Conservation (phyloP, 2,888 invertebrate species). For the Furcula furcula region DNA sequence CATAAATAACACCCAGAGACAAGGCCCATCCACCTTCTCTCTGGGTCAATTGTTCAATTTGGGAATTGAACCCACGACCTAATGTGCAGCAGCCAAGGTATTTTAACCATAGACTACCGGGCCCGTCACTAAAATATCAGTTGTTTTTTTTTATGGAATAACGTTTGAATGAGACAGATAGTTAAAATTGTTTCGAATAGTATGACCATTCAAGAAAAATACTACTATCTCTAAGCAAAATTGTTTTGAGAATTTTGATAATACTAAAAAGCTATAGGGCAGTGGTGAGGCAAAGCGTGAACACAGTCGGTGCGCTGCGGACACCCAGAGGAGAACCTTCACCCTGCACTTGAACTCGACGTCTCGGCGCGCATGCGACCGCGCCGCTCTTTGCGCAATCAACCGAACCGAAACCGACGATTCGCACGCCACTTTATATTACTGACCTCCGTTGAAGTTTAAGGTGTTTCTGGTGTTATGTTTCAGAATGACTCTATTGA, state of each 20-base stretch:
- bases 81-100: too few species aligned
- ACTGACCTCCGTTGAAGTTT: constrained; percentile 17
- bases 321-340: constrained; percentile 58
- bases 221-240: not conserved
- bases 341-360: constrained; percentile 77
- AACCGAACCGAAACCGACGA: constrained; percentile 53
- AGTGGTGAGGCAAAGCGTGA: constrained; percentile 17
- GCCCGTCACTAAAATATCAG: too few species aligned
- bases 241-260: not conserved
- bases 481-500: too few species aligned
- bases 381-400: constrained; percentile 60
- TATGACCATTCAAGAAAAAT: not conserved
- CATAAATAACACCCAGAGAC: too few species aligned
- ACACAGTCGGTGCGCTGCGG: constrained; percentile 5
- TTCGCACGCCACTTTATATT: constrained; percentile 46
- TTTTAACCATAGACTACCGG: too few species aligned
- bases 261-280: not conserved
- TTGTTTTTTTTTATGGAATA: too few species aligned
- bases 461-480: constrained; percentile 1
- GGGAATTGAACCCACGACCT: too few species aligned
- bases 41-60: too few species aligned
- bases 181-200: too few species aligned
- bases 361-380: constrained; percentile 29
- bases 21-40: too few species aligned
- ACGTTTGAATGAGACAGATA: too few species aligned